A percentile compares a stretch with the other conserved stretches of the same genome.
Conservation (phyloP, 2,797 vertebrate species). For the Alauda arvensis region DNA sequence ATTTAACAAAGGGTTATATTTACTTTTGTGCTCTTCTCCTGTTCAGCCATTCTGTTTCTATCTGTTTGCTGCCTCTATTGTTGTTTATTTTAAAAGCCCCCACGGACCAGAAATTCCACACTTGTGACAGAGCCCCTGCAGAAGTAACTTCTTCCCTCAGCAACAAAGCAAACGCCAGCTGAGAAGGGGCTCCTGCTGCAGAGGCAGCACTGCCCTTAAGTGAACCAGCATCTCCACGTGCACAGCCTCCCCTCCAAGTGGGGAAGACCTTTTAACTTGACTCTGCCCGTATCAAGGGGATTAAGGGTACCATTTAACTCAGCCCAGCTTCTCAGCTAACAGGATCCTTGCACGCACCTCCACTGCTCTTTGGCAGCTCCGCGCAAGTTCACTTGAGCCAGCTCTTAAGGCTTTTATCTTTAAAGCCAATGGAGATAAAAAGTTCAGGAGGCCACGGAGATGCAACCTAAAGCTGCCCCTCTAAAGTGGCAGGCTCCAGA, state of each 20-base stretch:
- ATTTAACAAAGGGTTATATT: background rate
- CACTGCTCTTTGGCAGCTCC: slow-evolving; percentile 13
- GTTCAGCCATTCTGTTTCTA: background rate
- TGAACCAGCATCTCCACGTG: slow-evolving; percentile 53
- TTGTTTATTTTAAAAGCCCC: slow-evolving; percentile 18
- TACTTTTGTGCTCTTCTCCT: background rate
- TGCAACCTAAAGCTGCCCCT: background rate
- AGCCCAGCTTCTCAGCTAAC: slow-evolving; percentile 57
- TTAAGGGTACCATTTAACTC: slow-evolving; percentile 64
- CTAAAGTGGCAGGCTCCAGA: background rate
- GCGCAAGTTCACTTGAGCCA: slow-evolving; percentile 31
- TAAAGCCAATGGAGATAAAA: background rate
- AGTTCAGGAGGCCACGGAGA: background rate
- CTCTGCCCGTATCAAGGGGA: slow-evolving; percentile 46
- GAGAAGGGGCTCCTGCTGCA: background rate
- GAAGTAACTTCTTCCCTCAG: background rate
- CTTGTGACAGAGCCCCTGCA: background rate
- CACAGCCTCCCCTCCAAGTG: slow-evolving; percentile 41
- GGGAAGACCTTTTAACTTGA: slow-evolving; percentile 63
- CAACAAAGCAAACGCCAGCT: background rate
- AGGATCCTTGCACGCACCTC: slow-evolving; percentile 52
- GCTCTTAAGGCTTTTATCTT: slow-evolving; percentile 45
- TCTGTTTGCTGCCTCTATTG: background rate
- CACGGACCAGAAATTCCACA: background rate
- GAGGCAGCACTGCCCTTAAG: background rate